phyloP scores from a whole-genome alignment of 2,888 invertebrate genomes.

The Labia minor region DNA sequence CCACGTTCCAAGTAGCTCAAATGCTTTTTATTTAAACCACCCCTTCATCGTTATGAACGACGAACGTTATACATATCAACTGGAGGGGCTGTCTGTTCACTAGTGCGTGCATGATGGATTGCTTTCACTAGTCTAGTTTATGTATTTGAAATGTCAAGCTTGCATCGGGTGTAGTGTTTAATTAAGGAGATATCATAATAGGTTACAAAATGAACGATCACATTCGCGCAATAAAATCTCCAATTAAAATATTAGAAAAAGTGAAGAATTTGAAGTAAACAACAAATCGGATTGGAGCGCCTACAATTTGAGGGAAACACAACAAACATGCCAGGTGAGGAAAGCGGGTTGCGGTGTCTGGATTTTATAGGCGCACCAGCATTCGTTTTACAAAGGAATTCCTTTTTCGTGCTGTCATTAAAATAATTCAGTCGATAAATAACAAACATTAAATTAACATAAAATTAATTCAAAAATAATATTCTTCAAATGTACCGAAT shows the following conservation, averaged over 20 bases:
- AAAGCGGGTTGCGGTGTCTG: neutral
- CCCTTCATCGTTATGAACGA: neutral
- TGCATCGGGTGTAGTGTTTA: neutral
- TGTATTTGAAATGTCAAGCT: neutral
- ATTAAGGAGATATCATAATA: constrained; percentile 3
- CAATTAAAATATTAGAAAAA: neutral
- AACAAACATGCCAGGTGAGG: neutral
- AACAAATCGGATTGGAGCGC: neutral
- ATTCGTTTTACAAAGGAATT: too few species aligned
- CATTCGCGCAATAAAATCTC: neutral
- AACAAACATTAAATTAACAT: neutral
- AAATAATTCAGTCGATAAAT: neutral
- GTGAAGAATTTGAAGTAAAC: neutral
- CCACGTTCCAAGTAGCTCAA: neutral
- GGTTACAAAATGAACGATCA: neutral
- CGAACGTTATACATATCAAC: neutral
- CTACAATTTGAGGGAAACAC: neutral
- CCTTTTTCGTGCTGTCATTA: neutral
- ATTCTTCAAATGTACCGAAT: too few species aligned
- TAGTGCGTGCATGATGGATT: constrained; percentile 8
- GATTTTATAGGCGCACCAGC: neutral
- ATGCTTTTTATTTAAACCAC: neutral
- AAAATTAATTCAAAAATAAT: too few species aligned
- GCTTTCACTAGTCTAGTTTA: constrained; percentile 4
- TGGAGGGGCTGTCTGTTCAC: neutral